These are phyloP conservation scores for Limnephilus marmoratus DNA, from an alignment of 2,888 invertebrate genomes.

Conservation along the genomic window DNA sequence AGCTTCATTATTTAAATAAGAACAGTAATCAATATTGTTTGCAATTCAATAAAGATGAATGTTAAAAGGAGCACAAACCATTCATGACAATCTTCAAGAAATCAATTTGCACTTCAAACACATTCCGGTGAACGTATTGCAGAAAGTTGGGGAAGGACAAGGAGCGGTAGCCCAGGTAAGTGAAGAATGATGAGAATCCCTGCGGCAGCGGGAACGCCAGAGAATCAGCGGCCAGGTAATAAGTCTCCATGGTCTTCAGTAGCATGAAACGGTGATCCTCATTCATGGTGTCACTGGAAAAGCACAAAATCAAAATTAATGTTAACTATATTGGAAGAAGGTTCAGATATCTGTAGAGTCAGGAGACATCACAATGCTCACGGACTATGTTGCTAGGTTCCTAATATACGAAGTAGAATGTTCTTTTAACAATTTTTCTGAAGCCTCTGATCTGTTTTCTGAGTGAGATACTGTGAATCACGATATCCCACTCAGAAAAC, in stretches of 20 bases:
- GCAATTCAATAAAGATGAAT: too few species aligned
- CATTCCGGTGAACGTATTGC: constrained; percentile 90
- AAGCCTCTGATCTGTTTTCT: too few species aligned
- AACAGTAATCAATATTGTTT: too few species aligned
- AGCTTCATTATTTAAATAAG: too few species aligned
- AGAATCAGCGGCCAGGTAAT: constrained; percentile 86
- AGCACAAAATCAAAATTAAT: constrained; percentile 67
- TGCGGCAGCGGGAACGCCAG: constrained; percentile 90
- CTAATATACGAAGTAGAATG: too few species aligned
- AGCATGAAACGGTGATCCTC: constrained; percentile 83
- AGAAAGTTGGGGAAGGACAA: constrained; percentile 87
- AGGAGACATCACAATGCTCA: too few species aligned
- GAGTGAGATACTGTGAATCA: too few species aligned
- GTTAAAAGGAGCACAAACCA: constrained; percentile 73
- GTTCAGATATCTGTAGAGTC: too few species aligned
- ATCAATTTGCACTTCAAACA: constrained; percentile 91
- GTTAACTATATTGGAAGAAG: neutral
- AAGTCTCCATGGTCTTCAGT: constrained; percentile 89
- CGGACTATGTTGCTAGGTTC: too few species aligned
- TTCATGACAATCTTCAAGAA: constrained; percentile 90
- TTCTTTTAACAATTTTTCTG: too few species aligned
- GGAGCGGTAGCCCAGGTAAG: constrained; percentile 89
- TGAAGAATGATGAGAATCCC: constrained; percentile 93
- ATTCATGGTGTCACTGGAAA: constrained; percentile 83
- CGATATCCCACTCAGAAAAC: too few species aligned